Evolutionary conservation across 2,797 vertebrate genomes (phyloP).

Genomic region (Poecile montanus): DNA sequence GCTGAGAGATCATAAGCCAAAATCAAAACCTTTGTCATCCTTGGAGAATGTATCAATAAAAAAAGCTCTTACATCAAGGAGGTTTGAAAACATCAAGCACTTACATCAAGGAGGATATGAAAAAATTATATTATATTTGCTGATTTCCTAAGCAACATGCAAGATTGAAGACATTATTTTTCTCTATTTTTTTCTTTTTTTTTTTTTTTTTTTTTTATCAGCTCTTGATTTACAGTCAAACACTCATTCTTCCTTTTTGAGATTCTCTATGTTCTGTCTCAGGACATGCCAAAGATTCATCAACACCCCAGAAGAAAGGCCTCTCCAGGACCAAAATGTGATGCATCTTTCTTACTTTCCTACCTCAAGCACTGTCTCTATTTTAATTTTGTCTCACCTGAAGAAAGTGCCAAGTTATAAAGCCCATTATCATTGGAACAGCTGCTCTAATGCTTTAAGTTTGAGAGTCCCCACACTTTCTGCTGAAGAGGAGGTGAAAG

Average conservation of each 20-base stretch:
- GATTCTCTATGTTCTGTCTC: background rate
- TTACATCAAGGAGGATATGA: background rate
- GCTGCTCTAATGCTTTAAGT: background rate
- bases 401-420: background rate
- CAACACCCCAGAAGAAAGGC: fast-evolving
- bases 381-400: background rate
- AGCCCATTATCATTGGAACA: fast-evolving
- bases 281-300: background rate
- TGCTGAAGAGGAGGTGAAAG: background rate
- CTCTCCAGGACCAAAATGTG: background rate
- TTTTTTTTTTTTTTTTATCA: background rate
- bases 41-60: background rate
- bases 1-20: background rate
- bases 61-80: background rate
- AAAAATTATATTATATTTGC: background rate
- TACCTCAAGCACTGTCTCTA: background rate
- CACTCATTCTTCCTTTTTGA: background rate
- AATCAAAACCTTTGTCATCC: background rate
- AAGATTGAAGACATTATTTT: background rate
- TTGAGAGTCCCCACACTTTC: background rate
- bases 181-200: background rate
- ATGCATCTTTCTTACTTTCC: background rate
- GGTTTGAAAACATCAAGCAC: no score
- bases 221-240: no score
- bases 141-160: background rate